phyloP scores from a whole-genome alignment of 2,113 vertebrate genomes.

The Machaerirhynchus nigripectus region DNA sequence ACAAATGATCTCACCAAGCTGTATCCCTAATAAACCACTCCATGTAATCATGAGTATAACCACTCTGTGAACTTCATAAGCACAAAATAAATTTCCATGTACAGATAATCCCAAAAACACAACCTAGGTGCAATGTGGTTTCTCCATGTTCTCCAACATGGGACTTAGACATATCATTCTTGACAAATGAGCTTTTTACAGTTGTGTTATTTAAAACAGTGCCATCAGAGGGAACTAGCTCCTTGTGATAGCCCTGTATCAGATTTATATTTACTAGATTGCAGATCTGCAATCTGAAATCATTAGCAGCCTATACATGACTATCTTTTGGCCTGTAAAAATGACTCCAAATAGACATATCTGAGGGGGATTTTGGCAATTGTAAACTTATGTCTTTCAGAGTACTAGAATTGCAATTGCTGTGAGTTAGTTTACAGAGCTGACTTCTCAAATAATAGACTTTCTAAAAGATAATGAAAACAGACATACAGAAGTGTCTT shows the following conservation, averaged over 20 bases:
- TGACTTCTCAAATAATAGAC: not conserved
- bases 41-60: not conserved
- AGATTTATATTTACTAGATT: not conserved
- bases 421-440: not conserved
- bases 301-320: not conserved
- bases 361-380: not conserved
- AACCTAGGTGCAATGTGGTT: not conserved
- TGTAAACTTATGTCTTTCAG: not conserved
- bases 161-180: not conserved
- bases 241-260: not conserved
- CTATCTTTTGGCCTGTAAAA: not conserved
- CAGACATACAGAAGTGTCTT: not conserved
- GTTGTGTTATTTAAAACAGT: not conserved
- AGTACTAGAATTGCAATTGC: not conserved
- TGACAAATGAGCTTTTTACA: not conserved
- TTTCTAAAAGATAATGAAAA: not conserved
- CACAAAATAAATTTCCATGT: not conserved
- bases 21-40: not conserved
- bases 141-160: not conserved
- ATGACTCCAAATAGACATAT: not conserved
- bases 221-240: not conserved
- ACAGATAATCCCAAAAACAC: not conserved
- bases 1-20: not conserved
- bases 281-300: not conserved
- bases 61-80: not conserved